These are phyloP conservation scores for Phalacrocorax aristotelis DNA, from an alignment of 2,113 vertebrate genomes.

Conservation along the genomic window DNA sequence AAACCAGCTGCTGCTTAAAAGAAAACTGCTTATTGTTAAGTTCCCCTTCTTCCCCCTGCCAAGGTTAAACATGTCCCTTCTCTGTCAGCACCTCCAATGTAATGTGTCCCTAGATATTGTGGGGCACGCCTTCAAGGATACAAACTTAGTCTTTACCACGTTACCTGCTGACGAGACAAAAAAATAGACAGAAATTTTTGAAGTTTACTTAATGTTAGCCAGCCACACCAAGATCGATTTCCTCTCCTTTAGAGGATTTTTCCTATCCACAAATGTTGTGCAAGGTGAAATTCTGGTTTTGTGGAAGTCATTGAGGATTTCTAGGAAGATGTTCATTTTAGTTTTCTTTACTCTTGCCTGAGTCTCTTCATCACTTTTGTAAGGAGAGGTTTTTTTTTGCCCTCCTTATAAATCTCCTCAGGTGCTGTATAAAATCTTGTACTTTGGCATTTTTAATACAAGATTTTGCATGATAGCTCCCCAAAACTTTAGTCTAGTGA, in stretches of 20 bases:
- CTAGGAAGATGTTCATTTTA: neutral
- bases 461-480: neutral
- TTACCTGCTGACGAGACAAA: conserved; percentile 18
- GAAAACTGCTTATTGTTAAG: conserved; percentile 66
- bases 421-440: neutral
- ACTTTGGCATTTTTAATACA: neutral
- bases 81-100: conserved; percentile 26
- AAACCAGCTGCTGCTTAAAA: conserved; percentile 67
- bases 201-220: neutral
- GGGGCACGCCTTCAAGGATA: conserved; percentile 37
- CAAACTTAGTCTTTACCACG: neutral
- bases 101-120: conserved; percentile 64
- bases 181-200: neutral
- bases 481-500: neutral
- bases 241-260: neutral
- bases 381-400: neutral
- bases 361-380: neutral
- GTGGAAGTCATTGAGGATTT: neutral
- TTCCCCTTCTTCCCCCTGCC: conserved; percentile 31
- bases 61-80: conserved; percentile 62
- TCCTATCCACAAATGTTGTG: neutral
- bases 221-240: neutral
- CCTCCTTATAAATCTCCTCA: neutral
- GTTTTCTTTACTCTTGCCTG: neutral
- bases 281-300: neutral